Base-by-base conservation (phyloP, 2,888 invertebrate species). In the Drosophila nigritarsus region DNA sequence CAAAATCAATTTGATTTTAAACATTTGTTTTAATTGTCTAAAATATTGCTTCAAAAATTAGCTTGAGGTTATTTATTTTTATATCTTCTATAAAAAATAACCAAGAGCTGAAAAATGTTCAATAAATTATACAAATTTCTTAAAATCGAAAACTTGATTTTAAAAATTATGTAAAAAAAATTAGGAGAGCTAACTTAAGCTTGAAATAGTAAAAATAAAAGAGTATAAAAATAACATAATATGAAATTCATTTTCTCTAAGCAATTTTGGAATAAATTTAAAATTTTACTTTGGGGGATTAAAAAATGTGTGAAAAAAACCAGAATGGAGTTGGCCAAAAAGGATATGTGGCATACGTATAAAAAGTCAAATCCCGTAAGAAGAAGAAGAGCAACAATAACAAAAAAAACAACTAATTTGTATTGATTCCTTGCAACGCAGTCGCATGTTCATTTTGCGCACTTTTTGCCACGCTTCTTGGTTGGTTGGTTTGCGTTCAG, bases 401-500 rank as follows among this genome's bases (percentile, higher is more conserved):
- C 11, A 49, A 56, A 5, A 55, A 58, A 1, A 42, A 49, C 45
- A 60, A 73, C 81, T 86, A 85, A 86, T 86, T 66, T 88, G 88
- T 89, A 85, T 89, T 69, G 90, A 85, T 83, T 83, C 83, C 13
- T 32, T 58, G 5, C 38, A 69, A 80, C 60, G 62, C 32, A 49
- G 29, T 54, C 30, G 29, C 45, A 42, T 64, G 70, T 73, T 68
- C 42, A 67, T 78, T 78, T 80, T 68, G 40, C 38, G 8, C 5
- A 34, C 27, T 42, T 53, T 53, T 64, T 32, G 20, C 1, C 36
- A n/a, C 54, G n/a, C 51, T 51, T 70, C 61, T 40, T 60, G n/a
- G 66, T 85, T 63, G 66, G 73, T 50, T 78, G 78, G 79, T 70
- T 76, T 80, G 86, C 77, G 89, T 89, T 83, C 83, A 80, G 75